Conservation (phyloP, 2,888 invertebrate genomes). For the Lasioglossum calceatum region DNA sequence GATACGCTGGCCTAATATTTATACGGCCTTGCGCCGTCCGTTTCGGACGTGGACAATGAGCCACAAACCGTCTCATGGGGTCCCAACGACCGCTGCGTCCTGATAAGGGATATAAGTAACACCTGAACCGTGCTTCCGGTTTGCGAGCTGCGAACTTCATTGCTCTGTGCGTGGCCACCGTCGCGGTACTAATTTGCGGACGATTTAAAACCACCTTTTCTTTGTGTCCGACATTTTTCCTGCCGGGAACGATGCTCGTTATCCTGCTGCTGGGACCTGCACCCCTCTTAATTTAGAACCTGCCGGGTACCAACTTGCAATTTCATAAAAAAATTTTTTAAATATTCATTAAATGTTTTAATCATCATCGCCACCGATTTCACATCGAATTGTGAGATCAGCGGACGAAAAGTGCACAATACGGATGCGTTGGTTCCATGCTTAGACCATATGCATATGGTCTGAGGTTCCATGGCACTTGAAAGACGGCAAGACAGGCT, state of each 20-base stretch:
- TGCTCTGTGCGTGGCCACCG: conserved; percentile 20
- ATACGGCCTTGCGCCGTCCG: conserved; percentile 76
- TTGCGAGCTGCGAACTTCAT: conserved; percentile 51
- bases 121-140: conserved; percentile 81
- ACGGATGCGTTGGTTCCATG: neutral
- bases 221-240: neutral
- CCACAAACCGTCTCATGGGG: conserved; percentile 71
- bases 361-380: neutral
- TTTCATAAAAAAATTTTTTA: neutral
- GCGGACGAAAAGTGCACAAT: neutral
- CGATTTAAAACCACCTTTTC: conserved; percentile 15
- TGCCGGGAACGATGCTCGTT: neutral
- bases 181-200: conserved; percentile 8
- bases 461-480: neutral
- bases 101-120: conserved; percentile 80
- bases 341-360: neutral
- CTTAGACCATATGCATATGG: too few relatives aligned
- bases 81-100: conserved; percentile 69
- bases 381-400: neutral
- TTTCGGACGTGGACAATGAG: conserved; percentile 80
- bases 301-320: neutral
- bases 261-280: neutral
- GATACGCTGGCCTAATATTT: conserved; percentile 64
- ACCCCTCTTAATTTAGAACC: neutral
- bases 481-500: neutral